Evolutionary conservation across 2,888 invertebrate species (phyloP).

Genomic region (Ethmia dodecea): DNA sequence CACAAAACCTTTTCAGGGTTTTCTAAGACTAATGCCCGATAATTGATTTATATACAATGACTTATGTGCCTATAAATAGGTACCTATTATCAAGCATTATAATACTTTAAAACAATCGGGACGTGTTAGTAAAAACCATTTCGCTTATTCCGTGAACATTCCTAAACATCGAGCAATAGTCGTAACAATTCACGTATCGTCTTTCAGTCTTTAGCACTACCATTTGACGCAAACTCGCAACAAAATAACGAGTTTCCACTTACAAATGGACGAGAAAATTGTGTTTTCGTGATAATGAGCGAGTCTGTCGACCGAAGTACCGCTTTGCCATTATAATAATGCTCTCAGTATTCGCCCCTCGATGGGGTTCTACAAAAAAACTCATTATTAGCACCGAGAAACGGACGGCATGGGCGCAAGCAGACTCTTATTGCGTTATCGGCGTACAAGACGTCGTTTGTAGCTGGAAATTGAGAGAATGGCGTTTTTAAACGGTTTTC

Average conservation of each 20-base stretch:
- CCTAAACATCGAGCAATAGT: neutral
- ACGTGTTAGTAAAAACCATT: too few species aligned
- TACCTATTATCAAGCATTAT: too few species aligned
- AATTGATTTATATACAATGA: too few species aligned
- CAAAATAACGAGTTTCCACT: neutral
- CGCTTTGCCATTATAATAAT: constrained; percentile 21
- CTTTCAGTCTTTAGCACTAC: neutral
- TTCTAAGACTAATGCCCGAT: too few species aligned
- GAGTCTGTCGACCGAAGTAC: constrained; percentile 2
- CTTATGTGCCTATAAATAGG: too few species aligned
- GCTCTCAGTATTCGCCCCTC: constrained; percentile 28
- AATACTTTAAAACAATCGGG: too few species aligned
- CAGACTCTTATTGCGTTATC: constrained; percentile 22
- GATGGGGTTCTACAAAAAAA: constrained; percentile 23
- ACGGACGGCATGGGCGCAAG: constrained; percentile 21
- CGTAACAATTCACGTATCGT: neutral
- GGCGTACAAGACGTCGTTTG: constrained; percentile 19
- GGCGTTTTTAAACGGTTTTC: constrained; percentile 16
- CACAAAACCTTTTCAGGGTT: too few species aligned
- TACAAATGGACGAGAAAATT: neutral
- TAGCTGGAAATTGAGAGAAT: constrained; percentile 23
- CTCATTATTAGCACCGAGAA: constrained; percentile 29
- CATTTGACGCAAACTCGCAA: neutral
- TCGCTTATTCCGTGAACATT: neutral
- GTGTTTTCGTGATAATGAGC: neutral